Evolutionary conservation across 1,140 invertebrate species (phyloP).

Genomic region (Latrodectus geometricus): DNA sequence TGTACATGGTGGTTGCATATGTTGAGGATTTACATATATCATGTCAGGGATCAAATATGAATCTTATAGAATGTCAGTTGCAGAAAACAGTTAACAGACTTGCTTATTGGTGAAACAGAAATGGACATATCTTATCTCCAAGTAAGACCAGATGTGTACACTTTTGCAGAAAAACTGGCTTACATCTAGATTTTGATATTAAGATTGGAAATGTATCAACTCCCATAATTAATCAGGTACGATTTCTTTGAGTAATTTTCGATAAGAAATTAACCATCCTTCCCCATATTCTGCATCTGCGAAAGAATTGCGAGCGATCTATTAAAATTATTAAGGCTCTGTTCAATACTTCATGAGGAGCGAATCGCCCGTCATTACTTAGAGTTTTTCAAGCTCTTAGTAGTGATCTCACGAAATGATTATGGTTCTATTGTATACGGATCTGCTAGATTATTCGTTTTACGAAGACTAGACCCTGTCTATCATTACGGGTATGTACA

Average conservation of each 20-base stretch:
- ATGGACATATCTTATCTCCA: background rate
- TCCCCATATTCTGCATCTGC: slow-evolving; percentile 6
- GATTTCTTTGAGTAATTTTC: background rate
- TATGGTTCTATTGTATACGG: slow-evolving; percentile 55
- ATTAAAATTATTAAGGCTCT: slow-evolving; percentile 6
- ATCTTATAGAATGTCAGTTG: too few relatives aligned
- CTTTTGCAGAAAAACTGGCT: background rate
- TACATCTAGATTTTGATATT: background rate
- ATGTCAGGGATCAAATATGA: background rate
- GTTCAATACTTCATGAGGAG: background rate
- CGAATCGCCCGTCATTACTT: background rate
- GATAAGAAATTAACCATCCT: background rate
- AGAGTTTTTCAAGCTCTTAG: slow-evolving; percentile 32
- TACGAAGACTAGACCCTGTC: too few relatives aligned
- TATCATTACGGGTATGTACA: too few relatives aligned
- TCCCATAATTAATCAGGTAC: background rate
- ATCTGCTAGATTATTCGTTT: too few relatives aligned
- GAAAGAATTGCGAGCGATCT: background rate
- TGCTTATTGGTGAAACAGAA: background rate
- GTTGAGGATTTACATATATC: background rate
- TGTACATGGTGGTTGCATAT: background rate
- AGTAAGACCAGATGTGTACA: background rate
- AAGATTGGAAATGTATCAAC: background rate
- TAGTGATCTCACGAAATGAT: slow-evolving; percentile 54
- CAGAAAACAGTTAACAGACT: background rate